These are phyloP conservation scores for Clistopyga incitator DNA, from an alignment of 2,888 invertebrate species.

Conservation along the genomic window DNA sequence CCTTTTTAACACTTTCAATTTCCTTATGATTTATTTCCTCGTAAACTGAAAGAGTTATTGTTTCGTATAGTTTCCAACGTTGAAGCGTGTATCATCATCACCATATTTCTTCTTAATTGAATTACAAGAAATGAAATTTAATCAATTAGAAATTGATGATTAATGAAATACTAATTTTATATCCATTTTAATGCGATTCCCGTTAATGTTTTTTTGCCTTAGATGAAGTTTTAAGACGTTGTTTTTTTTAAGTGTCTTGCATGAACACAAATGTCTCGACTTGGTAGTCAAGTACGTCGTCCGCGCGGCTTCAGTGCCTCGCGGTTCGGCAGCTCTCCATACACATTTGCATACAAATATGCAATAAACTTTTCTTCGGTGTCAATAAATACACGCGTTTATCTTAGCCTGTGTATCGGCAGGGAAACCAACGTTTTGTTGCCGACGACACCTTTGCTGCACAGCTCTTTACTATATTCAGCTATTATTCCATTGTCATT, in stretches of 20 bases:
- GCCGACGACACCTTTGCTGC: slow-evolving; percentile 9
- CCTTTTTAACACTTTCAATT: neutral
- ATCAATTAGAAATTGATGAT: neutral
- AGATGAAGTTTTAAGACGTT: neutral
- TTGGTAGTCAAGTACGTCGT: slow-evolving; percentile 1
- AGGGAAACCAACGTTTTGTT: slow-evolving; percentile 10
- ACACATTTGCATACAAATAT: slow-evolving; percentile 56
- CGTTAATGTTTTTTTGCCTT: neutral
- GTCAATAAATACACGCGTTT: slow-evolving; percentile 44
- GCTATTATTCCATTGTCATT: slow-evolving; percentile 32
- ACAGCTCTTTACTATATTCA: slow-evolving; percentile 4
- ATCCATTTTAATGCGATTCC: neutral
- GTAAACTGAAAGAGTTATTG: no score
- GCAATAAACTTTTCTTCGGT: slow-evolving; percentile 37
- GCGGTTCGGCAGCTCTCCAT: slow-evolving; percentile 1
- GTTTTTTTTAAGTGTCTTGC: neutral
- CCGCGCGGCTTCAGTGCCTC: neutral
- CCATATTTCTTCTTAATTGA: neutral
- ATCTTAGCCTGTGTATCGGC: slow-evolving; percentile 39
- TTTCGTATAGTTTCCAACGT: no score
- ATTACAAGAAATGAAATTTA: neutral
- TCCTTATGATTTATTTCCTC: neutral
- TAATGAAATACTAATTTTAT: neutral
- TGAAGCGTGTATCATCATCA: neutral
- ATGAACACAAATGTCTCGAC: neutral